A percentile compares a stretch with the other conserved stretches of the same genome.
phyloP scores from a whole-genome alignment of 2,888 invertebrate species.

The Scrobipalpa costella region DNA sequence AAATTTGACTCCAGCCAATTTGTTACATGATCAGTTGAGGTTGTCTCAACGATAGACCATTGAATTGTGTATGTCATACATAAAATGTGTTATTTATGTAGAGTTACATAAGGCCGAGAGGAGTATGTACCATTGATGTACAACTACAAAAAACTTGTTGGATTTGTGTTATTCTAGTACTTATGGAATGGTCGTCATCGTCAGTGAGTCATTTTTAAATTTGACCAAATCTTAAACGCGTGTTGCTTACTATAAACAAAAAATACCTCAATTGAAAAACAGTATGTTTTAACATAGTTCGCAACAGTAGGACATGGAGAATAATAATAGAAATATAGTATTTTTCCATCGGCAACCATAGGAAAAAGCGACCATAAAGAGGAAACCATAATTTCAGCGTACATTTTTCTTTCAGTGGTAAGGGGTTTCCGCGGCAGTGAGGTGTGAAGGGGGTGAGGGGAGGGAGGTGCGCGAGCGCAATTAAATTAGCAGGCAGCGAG shows the following conservation, averaged over 20 bases:
- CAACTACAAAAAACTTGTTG: not conserved
- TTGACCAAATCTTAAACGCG: too few species aligned
- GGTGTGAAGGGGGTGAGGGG: not conserved
- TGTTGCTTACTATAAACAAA: not conserved
- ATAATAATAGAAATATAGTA: too few species aligned
- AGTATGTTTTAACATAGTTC: too few species aligned
- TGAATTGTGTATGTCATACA: not conserved
- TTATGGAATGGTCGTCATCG: not conserved
- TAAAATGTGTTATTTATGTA: not conserved
- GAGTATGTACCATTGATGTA: not conserved
- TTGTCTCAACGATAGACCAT: slow-evolving; percentile 1
- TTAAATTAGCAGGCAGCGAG: not conserved
- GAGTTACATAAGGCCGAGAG: not conserved
- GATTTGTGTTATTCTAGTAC: not conserved
- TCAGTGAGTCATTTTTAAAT: not conserved
- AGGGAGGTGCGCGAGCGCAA: not conserved
- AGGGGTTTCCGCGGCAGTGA: not conserved
- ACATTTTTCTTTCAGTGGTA: not conserved
- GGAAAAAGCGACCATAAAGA: too few species aligned
- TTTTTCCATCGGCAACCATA: too few species aligned
- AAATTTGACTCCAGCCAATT: not conserved
- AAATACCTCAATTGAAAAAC: too few species aligned
- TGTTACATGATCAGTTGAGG: not conserved
- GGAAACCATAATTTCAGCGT: not conserved
- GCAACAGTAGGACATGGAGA: too few species aligned